These are phyloP conservation scores for Nothoprocta perdicaria DNA, from an alignment of 2,113 vertebrate species.

Conservation along the genomic window DNA sequence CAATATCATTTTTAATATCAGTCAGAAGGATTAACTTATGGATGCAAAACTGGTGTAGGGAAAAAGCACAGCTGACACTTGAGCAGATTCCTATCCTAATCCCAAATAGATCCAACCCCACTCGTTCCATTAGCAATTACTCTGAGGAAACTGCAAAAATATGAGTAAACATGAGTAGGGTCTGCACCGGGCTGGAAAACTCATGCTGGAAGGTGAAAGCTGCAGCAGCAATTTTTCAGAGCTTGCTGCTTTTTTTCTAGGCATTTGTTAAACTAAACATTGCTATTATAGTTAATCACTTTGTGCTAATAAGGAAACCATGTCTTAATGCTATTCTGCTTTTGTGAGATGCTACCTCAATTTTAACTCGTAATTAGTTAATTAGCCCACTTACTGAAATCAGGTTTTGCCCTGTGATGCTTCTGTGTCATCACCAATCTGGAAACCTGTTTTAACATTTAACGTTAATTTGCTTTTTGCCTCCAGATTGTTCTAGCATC, in stretches of 20 bases:
- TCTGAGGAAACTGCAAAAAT: background rate
- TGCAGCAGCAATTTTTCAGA: background rate
- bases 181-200: background rate
- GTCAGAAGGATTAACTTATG: background rate
- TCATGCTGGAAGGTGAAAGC: background rate
- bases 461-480: background rate
- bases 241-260: background rate
- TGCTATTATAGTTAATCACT: slow-evolving; percentile 16
- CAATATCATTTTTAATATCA: background rate
- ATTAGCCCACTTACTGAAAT: slow-evolving; percentile 30
- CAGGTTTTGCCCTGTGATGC: background rate
- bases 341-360: slow-evolving; percentile 15
- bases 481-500: background rate
- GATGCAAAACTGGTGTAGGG: background rate
- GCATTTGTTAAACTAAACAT: slow-evolving; percentile 33
- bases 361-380: slow-evolving; percentile 31
- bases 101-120: background rate
- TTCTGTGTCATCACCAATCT: background rate
- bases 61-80: background rate
- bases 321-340: background rate
- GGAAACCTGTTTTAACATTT: background rate
- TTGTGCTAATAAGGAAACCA: slow-evolving; percentile 27
- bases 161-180: fast-evolving
- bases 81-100: background rate
- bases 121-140: background rate